Base-by-base conservation (phyloP, 1,140 invertebrate genomes). In the Diuraphis noxia region DNA sequence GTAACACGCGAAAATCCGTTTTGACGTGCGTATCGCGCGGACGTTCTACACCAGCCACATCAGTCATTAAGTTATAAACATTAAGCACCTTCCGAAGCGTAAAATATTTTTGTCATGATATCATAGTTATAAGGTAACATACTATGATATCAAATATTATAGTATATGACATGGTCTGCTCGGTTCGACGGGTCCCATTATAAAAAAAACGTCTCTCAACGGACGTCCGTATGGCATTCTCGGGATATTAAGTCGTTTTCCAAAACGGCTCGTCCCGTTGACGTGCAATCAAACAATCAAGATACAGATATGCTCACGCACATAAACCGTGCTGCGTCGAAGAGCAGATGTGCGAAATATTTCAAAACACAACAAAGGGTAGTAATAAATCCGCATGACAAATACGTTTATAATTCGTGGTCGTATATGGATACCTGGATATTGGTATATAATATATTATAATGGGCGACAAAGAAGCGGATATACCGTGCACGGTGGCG, bases 331-430 rank as follows among this genome's bases (percentile, higher is more conserved):
- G 8, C n/a, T 0, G 10, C 13, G 9, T 43, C 40, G 40, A 43
- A 23, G 41, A 81, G 88, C 88, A 90, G 88, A 90, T 90, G 88
- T 34, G 72, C 88, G 88, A 77, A 79, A 77, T 90, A 34, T 90
- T 79, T 90, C 23, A 21, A 56, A 63, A 34, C n/a, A 43, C n/a
- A 52, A 87, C 86, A 63, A 88, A 40, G 21, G 25, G n/a, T 38
- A 36, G 89, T 82, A 91, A 91, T 91, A 91, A 91, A 91, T 91
- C 43, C 77, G 77, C 23, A 63, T 82, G 89, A 91, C 89, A 91
- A 91, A 91, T 91, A 81, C 43, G 89, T 91, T 91, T 91, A 49
- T 91, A 91, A 91, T 91, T 91, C 77, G 40, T 34, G 77, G 72
- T 41, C 21, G 85, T 21, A 19, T 34, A 9, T 41, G n/a, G 63